phyloP scores from a whole-genome alignment of 1,140 invertebrate species.

The Drosophila melanogaster region DNA sequence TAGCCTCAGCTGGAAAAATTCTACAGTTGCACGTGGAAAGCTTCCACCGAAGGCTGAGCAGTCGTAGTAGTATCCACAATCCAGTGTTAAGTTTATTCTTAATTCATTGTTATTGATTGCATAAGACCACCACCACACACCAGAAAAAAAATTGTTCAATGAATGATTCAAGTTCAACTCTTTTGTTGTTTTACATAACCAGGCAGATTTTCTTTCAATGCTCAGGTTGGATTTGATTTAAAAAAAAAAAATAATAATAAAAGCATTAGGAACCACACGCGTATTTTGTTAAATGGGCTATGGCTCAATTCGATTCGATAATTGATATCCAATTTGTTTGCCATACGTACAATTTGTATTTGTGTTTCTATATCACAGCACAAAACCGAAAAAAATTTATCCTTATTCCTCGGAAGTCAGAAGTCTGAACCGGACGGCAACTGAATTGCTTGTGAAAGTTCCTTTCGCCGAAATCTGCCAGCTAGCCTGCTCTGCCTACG shows the following conservation, averaged over 20 bases:
- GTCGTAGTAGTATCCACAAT: conserved; percentile 27
- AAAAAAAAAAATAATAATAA: conserved; percentile 3
- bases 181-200: conserved; percentile 40
- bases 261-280: conserved; percentile 19
- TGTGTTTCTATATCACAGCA: conserved; percentile 81
- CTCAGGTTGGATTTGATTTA: neutral
- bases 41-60: conserved; percentile 18
- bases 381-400: conserved; percentile 80
- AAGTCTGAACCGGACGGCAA: conserved; percentile 83
- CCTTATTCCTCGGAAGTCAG: conserved; percentile 76
- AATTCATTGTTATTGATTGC: conserved; percentile 55
- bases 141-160: conserved; percentile 44
- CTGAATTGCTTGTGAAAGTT: conserved; percentile 79
- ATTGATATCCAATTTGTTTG: conserved; percentile 31
- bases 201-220: conserved; percentile 14
- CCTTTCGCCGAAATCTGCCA: conserved; percentile 35
- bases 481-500: conserved; percentile 64
- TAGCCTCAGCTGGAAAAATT: conserved; percentile 41
- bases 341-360: conserved; percentile 81
- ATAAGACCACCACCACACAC: conserved; percentile 41
- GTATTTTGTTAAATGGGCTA: conserved; percentile 10
- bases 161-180: conserved; percentile 27
- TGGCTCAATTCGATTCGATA: conserved; percentile 3
- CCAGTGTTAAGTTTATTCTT: conserved; percentile 8
- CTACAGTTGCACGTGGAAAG: conserved; percentile 46